These are phyloP conservation scores for Hemiprocne comata DNA, from an alignment of 2,113 vertebrate genomes.

Conservation along the genomic window DNA sequence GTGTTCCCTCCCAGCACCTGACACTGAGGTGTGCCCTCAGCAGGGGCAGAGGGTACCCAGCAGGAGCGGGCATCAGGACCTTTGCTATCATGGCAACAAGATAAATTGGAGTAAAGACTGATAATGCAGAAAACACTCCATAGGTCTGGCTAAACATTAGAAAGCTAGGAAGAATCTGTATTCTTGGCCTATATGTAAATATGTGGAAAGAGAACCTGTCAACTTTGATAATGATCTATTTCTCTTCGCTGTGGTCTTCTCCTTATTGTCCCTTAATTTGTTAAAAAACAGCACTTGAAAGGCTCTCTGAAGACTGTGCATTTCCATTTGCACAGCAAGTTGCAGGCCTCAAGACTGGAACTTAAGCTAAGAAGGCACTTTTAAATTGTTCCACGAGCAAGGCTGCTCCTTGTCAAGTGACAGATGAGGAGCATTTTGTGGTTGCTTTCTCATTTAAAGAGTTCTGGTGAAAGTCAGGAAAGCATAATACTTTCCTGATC, in stretches of 20 bases:
- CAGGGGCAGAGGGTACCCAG: background rate
- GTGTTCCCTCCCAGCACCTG: background rate
- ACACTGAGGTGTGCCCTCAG: background rate
- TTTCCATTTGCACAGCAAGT: background rate
- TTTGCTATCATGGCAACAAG: background rate
- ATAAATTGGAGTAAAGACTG: background rate
- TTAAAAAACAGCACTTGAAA: background rate
- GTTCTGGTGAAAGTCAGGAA: constrained; percentile 6
- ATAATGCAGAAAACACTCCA: background rate
- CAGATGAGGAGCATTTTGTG: background rate
- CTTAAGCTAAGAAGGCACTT: background rate
- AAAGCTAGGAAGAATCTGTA: background rate
- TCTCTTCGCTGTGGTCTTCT: background rate
- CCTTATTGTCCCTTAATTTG: background rate
- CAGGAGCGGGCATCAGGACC: background rate
- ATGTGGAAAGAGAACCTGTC: background rate
- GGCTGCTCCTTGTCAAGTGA: background rate
- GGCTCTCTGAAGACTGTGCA: background rate
- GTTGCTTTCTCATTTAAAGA: constrained; percentile 11
- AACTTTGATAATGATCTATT: background rate
- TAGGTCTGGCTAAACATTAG: background rate
- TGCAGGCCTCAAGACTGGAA: background rate
- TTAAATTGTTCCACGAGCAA: background rate
- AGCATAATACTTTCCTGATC: background rate
- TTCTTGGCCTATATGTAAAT: background rate